Percentiles rank a stretch among this genome's conserved stretches.
Evolutionary conservation across 2,113 vertebrate species (phyloP).

Genomic region (Cynocephalus volans): DNA sequence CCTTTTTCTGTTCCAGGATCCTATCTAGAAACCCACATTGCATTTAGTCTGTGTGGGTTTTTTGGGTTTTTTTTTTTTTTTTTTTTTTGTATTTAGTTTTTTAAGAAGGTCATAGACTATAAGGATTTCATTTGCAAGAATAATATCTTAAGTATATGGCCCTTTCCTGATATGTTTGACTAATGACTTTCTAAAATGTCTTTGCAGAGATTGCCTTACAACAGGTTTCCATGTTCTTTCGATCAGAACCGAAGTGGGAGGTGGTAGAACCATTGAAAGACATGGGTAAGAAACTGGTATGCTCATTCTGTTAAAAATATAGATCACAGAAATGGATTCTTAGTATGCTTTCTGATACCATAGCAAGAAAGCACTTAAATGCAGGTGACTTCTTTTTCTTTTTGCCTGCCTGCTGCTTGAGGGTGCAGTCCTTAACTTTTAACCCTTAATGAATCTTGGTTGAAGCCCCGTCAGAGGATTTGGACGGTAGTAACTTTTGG

Average conservation of each 20-base stretch:
- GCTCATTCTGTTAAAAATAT: background rate
- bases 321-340: background rate
- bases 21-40: background rate
- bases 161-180: slow-evolving; percentile 23
- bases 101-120: background rate
- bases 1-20: slow-evolving; percentile 36
- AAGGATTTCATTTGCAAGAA: slow-evolving; percentile 38
- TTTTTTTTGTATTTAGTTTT: background rate
- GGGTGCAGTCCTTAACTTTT: background rate
- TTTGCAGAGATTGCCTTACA: slow-evolving; percentile 97
- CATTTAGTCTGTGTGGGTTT: background rate
- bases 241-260: slow-evolving; percentile 98
- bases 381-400: slow-evolving; percentile 24
- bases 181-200: slow-evolving; percentile 68
- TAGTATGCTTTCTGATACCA: background rate
- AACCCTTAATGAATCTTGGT: background rate
- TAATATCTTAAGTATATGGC: background rate
- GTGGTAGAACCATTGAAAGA: slow-evolving; percentile 97
- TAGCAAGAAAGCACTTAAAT: background rate
- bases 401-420: background rate
- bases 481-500: background rate
- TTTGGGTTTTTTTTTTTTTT: background rate
- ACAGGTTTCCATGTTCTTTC: slow-evolving; percentile 99
- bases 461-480: background rate
- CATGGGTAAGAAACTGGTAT: slow-evolving; percentile 91